These are phyloP conservation scores for Drosophila erecta DNA, from an alignment of 1,140 invertebrate genomes.

Conservation along the genomic window DNA sequence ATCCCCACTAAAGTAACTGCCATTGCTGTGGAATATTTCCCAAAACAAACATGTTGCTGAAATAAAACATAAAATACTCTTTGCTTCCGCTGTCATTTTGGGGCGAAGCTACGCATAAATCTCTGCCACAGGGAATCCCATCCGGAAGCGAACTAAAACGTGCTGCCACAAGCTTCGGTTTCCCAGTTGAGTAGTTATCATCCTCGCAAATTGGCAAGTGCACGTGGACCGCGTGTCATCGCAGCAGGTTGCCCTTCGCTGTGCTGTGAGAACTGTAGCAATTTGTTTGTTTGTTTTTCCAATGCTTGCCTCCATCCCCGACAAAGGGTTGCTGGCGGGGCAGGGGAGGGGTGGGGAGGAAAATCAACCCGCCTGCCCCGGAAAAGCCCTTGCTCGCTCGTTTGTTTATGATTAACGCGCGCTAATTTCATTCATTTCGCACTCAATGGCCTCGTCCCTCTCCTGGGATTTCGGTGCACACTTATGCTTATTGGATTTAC, in stretches of 20 bases:
- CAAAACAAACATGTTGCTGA: too few relatives aligned
- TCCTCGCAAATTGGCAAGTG: constrained; percentile 72
- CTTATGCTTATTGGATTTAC: constrained; percentile 75
- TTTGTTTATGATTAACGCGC: constrained; percentile 81
- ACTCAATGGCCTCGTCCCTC: constrained; percentile 53
- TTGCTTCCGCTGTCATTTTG: too few relatives aligned
- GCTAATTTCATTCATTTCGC: constrained; percentile 80
- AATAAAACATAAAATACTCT: too few relatives aligned
- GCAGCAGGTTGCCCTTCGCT: constrained; percentile 60
- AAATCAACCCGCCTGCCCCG: constrained; percentile 5
- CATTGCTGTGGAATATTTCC: background rate
- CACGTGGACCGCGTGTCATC: constrained; percentile 58
- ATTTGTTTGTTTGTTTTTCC: constrained; percentile 62
- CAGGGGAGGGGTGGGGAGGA: background rate
- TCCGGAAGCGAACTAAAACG: background rate
- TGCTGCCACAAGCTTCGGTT: constrained; percentile 40
- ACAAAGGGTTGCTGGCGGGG: constrained; percentile 41
- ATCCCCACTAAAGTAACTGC: background rate
- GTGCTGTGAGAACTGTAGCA: constrained; percentile 77
- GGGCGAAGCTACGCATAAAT: constrained; percentile 1
- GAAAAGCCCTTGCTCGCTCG: constrained; percentile 16
- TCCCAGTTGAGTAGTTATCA: constrained; percentile 66
- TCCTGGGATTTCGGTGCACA: constrained; percentile 58
- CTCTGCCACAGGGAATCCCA: background rate
- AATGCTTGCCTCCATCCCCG: too few relatives aligned